phyloP scores from a whole-genome alignment of 1,140 invertebrate genomes.

The Anastatus disparis region DNA sequence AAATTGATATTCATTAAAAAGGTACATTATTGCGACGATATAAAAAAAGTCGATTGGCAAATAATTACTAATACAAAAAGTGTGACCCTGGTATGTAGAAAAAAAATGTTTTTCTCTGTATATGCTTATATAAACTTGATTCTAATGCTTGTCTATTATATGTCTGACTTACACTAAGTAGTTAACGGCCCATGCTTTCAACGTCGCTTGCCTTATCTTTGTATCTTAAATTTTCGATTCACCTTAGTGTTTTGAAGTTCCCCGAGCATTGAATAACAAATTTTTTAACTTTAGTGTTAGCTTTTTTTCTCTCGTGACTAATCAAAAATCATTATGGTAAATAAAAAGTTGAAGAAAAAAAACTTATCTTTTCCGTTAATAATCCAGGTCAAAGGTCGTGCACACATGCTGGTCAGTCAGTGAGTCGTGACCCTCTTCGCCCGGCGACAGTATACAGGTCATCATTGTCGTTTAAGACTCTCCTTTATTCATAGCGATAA shows the following conservation, averaged over 20 bases:
- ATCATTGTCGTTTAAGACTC: too few species aligned
- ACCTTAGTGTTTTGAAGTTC: background rate
- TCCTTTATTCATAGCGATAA: slow-evolving; percentile 27
- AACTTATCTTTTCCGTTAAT: background rate
- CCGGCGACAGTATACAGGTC: too few species aligned
- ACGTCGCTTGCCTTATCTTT: slow-evolving; percentile 17
- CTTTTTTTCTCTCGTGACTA: slow-evolving; percentile 12
- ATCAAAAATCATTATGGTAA: slow-evolving; percentile 4
- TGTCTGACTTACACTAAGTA: background rate
- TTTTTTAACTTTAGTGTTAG: slow-evolving; percentile 9
- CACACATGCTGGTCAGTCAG: background rate
- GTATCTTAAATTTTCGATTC: slow-evolving; percentile 9
- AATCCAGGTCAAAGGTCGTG: slow-evolving; percentile 33
- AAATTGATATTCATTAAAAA: too few species aligned
- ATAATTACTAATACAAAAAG: too few species aligned
- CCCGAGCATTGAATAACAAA: background rate
- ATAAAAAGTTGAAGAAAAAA: background rate
- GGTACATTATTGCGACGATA: too few species aligned
- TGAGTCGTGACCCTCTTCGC: slow-evolving; percentile 9
- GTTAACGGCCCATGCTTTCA: slow-evolving; percentile 32
- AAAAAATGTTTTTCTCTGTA: too few species aligned
- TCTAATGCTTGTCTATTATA: too few species aligned
- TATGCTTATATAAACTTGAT: slow-evolving; percentile 12
- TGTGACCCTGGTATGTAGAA: too few species aligned
- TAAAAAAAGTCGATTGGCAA: too few species aligned